Percentiles rank a stretch among this genome's conserved stretches.
These are phyloP conservation scores for Neotragus moschatus DNA, from an alignment of 2,113 vertebrate genomes.

Conservation along the genomic window DNA sequence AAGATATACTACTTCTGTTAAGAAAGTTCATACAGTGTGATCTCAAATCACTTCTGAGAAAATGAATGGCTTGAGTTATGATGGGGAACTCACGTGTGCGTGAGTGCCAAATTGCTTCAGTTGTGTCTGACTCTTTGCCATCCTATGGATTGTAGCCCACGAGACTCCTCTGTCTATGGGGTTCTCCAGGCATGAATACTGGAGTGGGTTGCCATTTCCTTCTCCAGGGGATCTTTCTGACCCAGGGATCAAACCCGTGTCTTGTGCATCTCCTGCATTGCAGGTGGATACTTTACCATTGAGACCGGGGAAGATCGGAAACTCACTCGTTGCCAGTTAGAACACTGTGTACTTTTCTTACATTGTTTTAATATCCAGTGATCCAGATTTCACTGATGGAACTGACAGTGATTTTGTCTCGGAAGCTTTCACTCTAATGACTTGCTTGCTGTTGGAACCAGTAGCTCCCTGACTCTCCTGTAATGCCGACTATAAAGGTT, in stretches of 20 bases:
- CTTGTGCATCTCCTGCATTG: not conserved
- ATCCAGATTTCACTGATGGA: not conserved
- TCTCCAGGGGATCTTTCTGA: not conserved
- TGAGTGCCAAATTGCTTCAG: not conserved
- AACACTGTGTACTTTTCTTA: not conserved
- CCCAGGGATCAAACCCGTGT: not conserved
- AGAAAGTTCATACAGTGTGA: not conserved
- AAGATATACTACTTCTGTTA: too few species aligned
- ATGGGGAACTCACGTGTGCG: not conserved
- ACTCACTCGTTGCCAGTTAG: not conserved
- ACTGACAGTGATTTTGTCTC: not conserved
- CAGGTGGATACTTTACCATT: not conserved
- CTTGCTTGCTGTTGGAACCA: not conserved
- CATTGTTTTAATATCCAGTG: not conserved
- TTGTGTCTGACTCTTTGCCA: not conserved
- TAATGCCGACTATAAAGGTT: not conserved
- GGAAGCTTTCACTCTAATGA: not conserved
- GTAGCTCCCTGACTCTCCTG: not conserved
- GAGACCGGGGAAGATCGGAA: not conserved
- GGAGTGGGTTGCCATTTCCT: not conserved
- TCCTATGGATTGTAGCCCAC: not conserved
- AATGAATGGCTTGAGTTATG: not conserved
- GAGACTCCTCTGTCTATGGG: not conserved
- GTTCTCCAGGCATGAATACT: not conserved
- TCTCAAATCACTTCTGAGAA: not conserved